A percentile compares a stretch with the other conserved stretches of the same genome.
Conservation (phyloP, 2,797 vertebrate genomes). For the Pteronotus mesoamericanus region DNA sequence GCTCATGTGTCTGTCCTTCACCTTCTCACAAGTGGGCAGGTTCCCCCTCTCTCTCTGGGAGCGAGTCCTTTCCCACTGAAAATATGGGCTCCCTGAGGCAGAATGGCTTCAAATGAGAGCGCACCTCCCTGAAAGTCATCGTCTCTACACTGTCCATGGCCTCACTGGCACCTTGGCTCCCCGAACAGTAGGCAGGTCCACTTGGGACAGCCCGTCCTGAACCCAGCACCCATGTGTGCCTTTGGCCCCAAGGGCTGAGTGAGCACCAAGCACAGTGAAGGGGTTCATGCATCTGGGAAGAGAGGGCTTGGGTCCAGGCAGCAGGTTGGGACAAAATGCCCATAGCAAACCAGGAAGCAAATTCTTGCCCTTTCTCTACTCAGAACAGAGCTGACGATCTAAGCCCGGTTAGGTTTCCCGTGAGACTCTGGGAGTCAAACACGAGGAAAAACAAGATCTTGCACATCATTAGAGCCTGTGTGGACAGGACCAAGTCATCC, state of each 20-base stretch:
- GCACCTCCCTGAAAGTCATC: background rate
- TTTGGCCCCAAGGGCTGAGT: background rate
- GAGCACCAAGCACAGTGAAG: fast-evolving
- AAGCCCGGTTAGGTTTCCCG: background rate
- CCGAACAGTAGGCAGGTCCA: background rate
- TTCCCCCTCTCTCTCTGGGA: background rate
- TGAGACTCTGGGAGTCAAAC: background rate
- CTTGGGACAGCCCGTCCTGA: background rate
- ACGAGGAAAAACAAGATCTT: constrained; percentile 37
- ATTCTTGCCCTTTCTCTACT: background rate
- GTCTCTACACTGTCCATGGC: background rate
- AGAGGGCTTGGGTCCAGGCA: background rate
- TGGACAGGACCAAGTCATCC: background rate
- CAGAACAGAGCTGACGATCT: background rate
- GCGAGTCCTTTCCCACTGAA: background rate
- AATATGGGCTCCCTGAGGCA: background rate
- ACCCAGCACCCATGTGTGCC: background rate
- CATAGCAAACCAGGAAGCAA: background rate
- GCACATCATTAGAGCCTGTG: background rate
- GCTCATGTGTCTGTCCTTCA: background rate
- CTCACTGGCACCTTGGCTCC: background rate
- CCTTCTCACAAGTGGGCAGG: background rate
- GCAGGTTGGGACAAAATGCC: too few relatives aligned
- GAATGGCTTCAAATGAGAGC: background rate
- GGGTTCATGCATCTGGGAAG: background rate